A percentile compares a stretch with the other conserved stretches of the same genome.
Evolutionary conservation across 1,140 invertebrate genomes (phyloP).

Genomic region (Drosophila dunni): DNA sequence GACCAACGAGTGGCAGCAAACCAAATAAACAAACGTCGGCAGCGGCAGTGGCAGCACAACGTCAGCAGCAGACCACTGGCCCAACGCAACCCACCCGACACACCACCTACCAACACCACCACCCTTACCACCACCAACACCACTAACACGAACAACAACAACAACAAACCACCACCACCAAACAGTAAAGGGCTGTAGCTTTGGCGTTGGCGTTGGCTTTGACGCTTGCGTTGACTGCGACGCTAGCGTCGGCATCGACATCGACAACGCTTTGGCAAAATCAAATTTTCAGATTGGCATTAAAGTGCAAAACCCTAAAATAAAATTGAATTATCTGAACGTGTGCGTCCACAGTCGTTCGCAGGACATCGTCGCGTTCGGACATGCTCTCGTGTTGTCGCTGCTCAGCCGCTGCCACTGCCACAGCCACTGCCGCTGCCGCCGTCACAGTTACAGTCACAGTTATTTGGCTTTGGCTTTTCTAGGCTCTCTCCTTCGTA

Average conservation of each 20-base stretch:
- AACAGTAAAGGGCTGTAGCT: slow-evolving; percentile 52
- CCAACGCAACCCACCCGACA: slow-evolving; percentile 38
- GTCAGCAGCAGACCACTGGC: slow-evolving; percentile 27
- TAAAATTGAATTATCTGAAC: slow-evolving; percentile 84
- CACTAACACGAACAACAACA: slow-evolving; percentile 13
- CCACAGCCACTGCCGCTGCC: slow-evolving; percentile 13
- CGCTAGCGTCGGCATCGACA: slow-evolving; percentile 23
- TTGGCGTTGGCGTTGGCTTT: slow-evolving; percentile 38
- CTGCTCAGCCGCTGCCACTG: slow-evolving; percentile 10
- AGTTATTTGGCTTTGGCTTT: slow-evolving; percentile 12
- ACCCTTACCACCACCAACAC: slow-evolving; percentile 24
- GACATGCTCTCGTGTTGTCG: slow-evolving; percentile 58
- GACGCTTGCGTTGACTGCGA: slow-evolving; percentile 19
- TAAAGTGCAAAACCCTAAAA: slow-evolving; percentile 84
- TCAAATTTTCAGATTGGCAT: slow-evolving; percentile 84
- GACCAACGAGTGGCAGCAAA: slow-evolving; percentile 58
- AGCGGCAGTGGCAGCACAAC: slow-evolving; percentile 13
- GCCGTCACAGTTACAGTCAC: slow-evolving; percentile 1
- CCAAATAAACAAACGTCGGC: slow-evolving; percentile 70
- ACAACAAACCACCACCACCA: slow-evolving; percentile 42
- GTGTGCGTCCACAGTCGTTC: slow-evolving; percentile 79
- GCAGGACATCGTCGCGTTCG: slow-evolving; percentile 83
- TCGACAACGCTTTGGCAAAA: slow-evolving; percentile 71
- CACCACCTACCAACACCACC: slow-evolving; percentile 50
- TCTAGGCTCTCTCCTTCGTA: slow-evolving; percentile 19